These are phyloP conservation scores for Aphodius sticticus DNA, from an alignment of 2,888 invertebrate genomes.

Conservation along the genomic window DNA sequence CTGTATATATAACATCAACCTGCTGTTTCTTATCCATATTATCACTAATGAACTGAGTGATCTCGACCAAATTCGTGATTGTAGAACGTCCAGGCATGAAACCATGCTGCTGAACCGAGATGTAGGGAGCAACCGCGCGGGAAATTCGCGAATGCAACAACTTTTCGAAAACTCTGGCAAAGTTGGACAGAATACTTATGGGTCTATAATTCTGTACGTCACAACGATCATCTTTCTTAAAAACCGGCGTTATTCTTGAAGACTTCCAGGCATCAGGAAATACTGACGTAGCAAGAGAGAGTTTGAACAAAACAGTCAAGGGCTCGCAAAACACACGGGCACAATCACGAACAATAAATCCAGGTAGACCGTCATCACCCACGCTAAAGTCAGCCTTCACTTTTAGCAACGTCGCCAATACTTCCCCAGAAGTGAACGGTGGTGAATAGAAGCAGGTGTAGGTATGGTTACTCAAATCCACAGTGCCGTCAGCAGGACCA, in stretches of 20 bases:
- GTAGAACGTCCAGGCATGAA: conserved; percentile 14
- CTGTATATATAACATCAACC: conserved; percentile 12
- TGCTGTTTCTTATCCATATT: conserved; percentile 6
- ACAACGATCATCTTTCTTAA: neutral
- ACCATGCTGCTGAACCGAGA: neutral
- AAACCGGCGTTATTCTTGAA: neutral
- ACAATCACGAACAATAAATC: neutral
- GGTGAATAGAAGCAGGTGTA: neutral
- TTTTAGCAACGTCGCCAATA: neutral
- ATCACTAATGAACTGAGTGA: conserved; percentile 16
- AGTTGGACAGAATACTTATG: neutral
- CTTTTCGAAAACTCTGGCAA: conserved; percentile 11
- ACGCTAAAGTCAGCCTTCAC: neutral
- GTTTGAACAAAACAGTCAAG: neutral
- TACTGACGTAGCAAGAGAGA: neutral
- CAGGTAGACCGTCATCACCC: neutral
- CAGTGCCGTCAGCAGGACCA: neutral
- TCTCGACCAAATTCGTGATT: neutral
- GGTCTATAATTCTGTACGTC: neutral
- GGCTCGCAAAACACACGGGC: neutral
- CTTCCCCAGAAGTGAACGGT: neutral
- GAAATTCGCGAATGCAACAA: neutral
- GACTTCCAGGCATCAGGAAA: neutral
- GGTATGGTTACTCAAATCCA: neutral
- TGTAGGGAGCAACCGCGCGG: neutral